These are phyloP conservation scores for Montipora foliosa DNA, from an alignment of 64 coral and sea anemone genomes.

Conservation along the genomic window DNA sequence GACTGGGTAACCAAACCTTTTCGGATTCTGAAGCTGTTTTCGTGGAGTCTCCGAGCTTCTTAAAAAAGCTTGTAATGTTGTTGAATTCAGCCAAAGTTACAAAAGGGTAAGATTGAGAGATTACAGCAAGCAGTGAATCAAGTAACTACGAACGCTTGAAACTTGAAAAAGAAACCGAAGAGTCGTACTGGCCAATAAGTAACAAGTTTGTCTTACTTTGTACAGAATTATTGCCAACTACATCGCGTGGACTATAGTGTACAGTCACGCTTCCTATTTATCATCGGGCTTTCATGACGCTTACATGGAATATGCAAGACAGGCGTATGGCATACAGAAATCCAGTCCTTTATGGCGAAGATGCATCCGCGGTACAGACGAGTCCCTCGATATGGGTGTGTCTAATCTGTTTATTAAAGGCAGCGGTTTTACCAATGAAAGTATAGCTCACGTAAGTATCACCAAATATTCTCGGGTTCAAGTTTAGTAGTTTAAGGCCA, in stretches of 20 bases:
- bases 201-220: neutral
- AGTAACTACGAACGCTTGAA: neutral
- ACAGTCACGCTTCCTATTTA: neutral
- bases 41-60: neutral
- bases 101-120: neutral
- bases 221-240: neutral
- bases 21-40: neutral
- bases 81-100: neutral
- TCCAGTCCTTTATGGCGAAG: conserved; percentile 36
- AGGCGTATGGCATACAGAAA: conserved; percentile 36
- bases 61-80: neutral
- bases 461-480: neutral
- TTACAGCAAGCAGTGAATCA: no score
- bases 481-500: neutral
- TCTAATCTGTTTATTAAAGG: conserved; percentile 26
- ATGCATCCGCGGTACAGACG: conserved; percentile 22
- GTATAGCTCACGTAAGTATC: conserved; percentile 31
- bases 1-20: neutral
- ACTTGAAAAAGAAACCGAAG: neutral
- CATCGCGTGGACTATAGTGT: conserved; percentile 11
- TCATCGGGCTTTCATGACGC: conserved; percentile 16
- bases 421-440: conserved; percentile 37
- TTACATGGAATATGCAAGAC: neutral
- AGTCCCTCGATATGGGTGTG: conserved; percentile 27
- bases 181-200: neutral